A percentile compares a stretch with the other conserved stretches of the same genome.
These are phyloP conservation scores for Catharus minimus DNA, from an alignment of 2,113 vertebrate species.

Conservation along the genomic window DNA sequence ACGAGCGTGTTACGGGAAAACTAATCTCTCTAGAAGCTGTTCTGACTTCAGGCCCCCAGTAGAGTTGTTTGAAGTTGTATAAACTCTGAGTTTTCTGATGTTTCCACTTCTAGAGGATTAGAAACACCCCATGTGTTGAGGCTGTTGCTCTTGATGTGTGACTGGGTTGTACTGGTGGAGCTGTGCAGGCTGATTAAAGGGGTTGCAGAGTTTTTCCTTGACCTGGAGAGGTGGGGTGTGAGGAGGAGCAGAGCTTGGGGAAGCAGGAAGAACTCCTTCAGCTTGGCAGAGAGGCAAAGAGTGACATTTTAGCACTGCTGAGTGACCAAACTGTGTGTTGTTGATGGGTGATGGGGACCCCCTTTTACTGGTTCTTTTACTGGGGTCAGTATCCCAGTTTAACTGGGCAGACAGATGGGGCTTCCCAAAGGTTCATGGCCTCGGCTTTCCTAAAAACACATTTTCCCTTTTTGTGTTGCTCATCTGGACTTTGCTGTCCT, in stretches of 20 bases:
- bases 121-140: background rate
- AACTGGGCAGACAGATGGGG: background rate
- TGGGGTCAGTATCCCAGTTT: fast-evolving
- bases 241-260: background rate
- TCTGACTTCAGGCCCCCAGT: background rate
- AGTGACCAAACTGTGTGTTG: background rate
- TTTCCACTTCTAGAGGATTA: background rate
- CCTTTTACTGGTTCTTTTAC: fast-evolving
- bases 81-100: slow-evolving; percentile 27
- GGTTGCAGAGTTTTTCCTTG: background rate
- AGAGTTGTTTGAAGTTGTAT: background rate
- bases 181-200: background rate
- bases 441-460: background rate
- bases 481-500: background rate
- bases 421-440: background rate
- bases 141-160: background rate
- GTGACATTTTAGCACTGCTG: background rate
- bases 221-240: background rate
- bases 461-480: background rate
- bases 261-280: background rate
- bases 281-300: background rate
- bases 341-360: background rate
- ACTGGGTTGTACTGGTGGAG: background rate
- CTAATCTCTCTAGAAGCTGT: slow-evolving; percentile 24
- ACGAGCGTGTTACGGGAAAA: background rate